Conservation (phyloP, 35 echinoderm and acorn worm genomes). For the Apostichopus californicus region DNA sequence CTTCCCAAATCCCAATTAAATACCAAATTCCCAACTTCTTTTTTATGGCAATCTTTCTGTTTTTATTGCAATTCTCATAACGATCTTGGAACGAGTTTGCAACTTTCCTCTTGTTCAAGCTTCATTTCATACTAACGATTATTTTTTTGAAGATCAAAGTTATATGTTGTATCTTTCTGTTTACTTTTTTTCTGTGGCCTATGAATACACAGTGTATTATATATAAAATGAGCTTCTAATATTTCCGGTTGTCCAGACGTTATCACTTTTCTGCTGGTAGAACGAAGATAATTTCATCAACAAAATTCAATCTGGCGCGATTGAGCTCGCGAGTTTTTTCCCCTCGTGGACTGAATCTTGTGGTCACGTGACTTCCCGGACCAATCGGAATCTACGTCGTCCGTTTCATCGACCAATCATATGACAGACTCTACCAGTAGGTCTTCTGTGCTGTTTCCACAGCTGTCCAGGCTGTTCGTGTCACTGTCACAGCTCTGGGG, state of each 20-base stretch:
- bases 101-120: no score
- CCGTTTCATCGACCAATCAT: slow-evolving; percentile 4
- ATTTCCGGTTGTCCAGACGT: background rate
- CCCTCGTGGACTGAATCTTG: background rate
- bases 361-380: background rate
- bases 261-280: background rate
- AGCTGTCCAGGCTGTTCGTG: slow-evolving; percentile 84
- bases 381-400: background rate
- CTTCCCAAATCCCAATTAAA: no score
- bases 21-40: no score
- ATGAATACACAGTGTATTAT: background rate
- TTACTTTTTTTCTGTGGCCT: background rate
- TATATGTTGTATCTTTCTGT: no score
- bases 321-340: background rate
- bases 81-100: no score
- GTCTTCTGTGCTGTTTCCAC: slow-evolving; percentile 80
- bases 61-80: no score
- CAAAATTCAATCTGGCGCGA: no score
- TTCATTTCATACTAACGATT: no score
- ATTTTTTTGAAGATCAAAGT: no score
- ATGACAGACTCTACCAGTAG: slow-evolving; percentile 58
- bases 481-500: slow-evolving; percentile 95
- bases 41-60: no score
- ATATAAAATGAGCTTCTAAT: background rate
- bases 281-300: background rate